A percentile compares a stretch with the other conserved stretches of the same genome.
Conservation (phyloP, 2,888 invertebrate genomes). For the Listrodromus nycthemerus region DNA sequence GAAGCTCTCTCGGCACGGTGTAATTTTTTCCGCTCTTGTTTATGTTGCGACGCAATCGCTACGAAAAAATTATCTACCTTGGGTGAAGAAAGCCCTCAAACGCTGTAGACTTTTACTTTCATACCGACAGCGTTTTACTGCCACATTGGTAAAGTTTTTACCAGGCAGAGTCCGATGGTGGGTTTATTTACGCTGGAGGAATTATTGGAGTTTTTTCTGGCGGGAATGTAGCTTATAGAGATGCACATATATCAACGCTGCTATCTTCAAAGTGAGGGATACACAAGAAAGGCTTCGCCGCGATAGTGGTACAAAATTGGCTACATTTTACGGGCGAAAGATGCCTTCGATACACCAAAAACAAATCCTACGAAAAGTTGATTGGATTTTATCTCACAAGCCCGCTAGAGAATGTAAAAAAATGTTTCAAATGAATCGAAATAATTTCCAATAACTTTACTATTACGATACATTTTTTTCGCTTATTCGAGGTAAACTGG, state of each 20-base stretch:
- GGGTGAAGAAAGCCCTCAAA: too few species aligned
- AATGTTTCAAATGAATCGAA: neutral
- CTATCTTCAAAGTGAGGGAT: neutral
- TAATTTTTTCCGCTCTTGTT: too few species aligned
- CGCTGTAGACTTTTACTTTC: too few species aligned
- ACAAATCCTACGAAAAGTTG: neutral
- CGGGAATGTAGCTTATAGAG: neutral
- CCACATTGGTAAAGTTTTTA: too few species aligned
- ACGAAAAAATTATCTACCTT: too few species aligned
- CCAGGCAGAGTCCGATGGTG: too few species aligned
- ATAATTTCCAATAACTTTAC: neutral
- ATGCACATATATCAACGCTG: neutral
- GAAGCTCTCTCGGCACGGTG: too few species aligned
- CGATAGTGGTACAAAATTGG: neutral
- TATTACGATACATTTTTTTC: too few species aligned
- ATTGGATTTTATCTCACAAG: neutral
- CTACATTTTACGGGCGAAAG: neutral
- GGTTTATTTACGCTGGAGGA: too few species aligned
- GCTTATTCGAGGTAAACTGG: neutral
- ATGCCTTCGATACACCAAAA: too few species aligned
- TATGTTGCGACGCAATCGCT: too few species aligned
- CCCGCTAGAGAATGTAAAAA: neutral
- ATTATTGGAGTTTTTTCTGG: neutral
- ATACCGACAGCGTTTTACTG: too few species aligned
- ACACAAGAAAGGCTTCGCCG: neutral